Base-by-base conservation (phyloP, 2,113 vertebrate species). In the Centrocercus urophasianus region DNA sequence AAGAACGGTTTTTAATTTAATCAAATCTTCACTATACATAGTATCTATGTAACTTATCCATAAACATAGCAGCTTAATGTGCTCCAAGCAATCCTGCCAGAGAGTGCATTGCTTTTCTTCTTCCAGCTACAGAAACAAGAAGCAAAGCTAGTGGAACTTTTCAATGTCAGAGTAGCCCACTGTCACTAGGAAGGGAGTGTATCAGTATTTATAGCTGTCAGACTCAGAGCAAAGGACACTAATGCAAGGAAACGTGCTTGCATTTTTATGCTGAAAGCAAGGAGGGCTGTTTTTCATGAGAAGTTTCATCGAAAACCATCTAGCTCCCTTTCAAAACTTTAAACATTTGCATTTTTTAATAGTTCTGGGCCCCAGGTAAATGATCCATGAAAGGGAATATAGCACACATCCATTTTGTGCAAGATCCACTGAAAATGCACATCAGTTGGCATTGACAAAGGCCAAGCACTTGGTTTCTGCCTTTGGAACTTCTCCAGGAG, bases 321-420 rank as follows among this genome's bases (percentile, higher is more conserved):
- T 8, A 38, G 22, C 15, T 81, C 77, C 6, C 74, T 63, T 86
- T 57, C 60, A 25, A 78, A 89, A 89, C 60, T 73, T 70, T 8
- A 50, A 81, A 15, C 45, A 81, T 84, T 73, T 91, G 50, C 81
- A 56, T 83, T 81, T 86, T 83, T 74, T 87, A 81, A 94, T 71
- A 48, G 56, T 81, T 83, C 60, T 52, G 66, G 45, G 73, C 28
- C 6, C 25, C 19, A 43, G 19, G 40, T 71, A 86, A 95, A 84
- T 32, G 75, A 75, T 45, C 75, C 80, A 9, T 83, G 83, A 72
- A 88, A 60, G 43, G 60, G 24, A 56, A 79, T 0, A n/a, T 2
- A 8, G 3, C 0, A 63, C 40, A 42, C 13, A 8, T 30, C 66
- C 30, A 3, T 22, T 81, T 88, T 15, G 48, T 52, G 57, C 70